Evolutionary conservation across 1,140 invertebrate species (phyloP).

Genomic region (Diuraphis noxia): DNA sequence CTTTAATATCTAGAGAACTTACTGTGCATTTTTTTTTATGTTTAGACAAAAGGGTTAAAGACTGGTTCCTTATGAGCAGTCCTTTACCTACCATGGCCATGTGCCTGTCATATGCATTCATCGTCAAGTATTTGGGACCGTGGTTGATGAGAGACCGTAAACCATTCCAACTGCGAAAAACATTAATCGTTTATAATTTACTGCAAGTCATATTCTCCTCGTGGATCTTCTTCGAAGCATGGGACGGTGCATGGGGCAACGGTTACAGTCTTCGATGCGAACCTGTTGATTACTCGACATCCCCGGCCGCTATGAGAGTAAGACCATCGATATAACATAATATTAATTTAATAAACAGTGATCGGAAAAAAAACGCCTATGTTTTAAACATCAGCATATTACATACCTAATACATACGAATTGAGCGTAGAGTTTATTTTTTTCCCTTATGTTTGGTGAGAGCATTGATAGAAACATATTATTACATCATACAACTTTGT

Average conservation of each 20-base stretch:
- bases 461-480: too few relatives aligned
- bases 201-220: constrained; percentile 81
- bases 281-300: constrained; percentile 80
- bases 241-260: constrained; percentile 75
- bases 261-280: constrained; percentile 86
- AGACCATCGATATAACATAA: neutral
- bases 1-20: neutral
- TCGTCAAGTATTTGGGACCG: constrained; percentile 79
- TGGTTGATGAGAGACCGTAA: constrained; percentile 84
- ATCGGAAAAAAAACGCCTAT: neutral
- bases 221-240: constrained; percentile 80
- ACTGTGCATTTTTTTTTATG: constrained; percentile 56
- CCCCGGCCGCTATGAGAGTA: constrained; percentile 76
- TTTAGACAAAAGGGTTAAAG: constrained; percentile 77
- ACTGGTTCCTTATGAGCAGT: constrained; percentile 82
- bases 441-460: too few relatives aligned
- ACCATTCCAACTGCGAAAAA: constrained; percentile 77
- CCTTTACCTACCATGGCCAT: constrained; percentile 79
- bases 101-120: constrained; percentile 75
- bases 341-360: neutral
- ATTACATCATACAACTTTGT: neutral
- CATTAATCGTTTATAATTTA: constrained; percentile 82
- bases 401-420: too few relatives aligned
- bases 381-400: neutral
- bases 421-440: neutral